A percentile compares a stretch with the other conserved stretches of the same genome.
Conservation (phyloP, 2,113 vertebrate species). For the Megaceryle maxima region DNA sequence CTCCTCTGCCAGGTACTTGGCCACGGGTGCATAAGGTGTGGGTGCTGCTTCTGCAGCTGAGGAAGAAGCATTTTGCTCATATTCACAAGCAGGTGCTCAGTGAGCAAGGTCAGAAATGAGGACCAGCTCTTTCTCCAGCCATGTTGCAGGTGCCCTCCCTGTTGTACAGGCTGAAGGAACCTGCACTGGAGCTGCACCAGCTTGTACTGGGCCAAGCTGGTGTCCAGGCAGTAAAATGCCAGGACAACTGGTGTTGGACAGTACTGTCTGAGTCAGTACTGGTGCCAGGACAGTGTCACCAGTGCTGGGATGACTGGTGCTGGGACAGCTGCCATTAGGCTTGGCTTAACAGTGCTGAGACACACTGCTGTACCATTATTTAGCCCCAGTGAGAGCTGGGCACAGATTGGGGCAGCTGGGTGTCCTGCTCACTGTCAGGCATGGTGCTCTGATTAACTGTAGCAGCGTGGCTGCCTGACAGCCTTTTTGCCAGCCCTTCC, state of each 20-base stretch:
- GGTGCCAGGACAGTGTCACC: neutral
- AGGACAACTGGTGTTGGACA: neutral
- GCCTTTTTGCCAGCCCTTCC: neutral
- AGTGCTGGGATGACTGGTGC: neutral
- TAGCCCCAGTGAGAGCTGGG: neutral
- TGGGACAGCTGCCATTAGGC: neutral
- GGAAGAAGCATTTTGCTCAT: neutral
- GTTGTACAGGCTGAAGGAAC: neutral
- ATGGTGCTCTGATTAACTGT: fast-evolving
- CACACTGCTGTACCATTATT: neutral
- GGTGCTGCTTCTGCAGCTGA: neutral
- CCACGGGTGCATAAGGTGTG: neutral
- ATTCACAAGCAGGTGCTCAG: neutral
- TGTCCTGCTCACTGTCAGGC: fast-evolving
- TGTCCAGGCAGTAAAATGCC: neutral
- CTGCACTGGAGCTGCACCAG: neutral
- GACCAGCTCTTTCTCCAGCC: neutral
- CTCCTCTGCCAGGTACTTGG: neutral
- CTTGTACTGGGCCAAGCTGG: neutral
- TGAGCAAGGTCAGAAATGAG: neutral
- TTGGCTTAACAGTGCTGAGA: neutral
- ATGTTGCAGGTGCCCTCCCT: neutral
- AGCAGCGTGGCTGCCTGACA: neutral
- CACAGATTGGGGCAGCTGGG: neutral
- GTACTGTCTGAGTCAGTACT: neutral